Base-by-base conservation (phyloP, 2,888 invertebrate species). In the Taenaris catops region DNA sequence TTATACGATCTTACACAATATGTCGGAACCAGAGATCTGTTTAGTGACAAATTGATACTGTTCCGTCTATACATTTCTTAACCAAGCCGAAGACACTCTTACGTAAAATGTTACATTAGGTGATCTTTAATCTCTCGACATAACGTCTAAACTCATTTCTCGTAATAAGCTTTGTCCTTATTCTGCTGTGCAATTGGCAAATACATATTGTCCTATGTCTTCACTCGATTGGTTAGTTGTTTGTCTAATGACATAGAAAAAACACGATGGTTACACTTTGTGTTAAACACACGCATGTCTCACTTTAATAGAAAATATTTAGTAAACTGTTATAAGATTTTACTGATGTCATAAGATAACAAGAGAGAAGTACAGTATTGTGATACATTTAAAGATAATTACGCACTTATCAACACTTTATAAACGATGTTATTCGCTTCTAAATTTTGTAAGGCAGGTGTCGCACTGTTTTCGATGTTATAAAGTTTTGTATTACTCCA, bases 171-270 rank as follows among this genome's bases (percentile, higher is more conserved):
- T 26, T 8, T 36, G 45, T 60, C 55, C 57, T 61, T 46, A 58
- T 64, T 64, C 59, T 58, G 64, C 55, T 62, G 57, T 56, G 53
- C 64, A 62, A 63, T 46, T 62, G 51, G 53, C 63, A 63, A 66
- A 79, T 73, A 79, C 81, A 79, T 81, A 81, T 81, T 81, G 74
- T 72, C 70, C 55, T 66, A 70, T 62, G 63, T 72, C 68, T 69
- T 61, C 70, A 67, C 69, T 62, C 57, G n/a, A n/a, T n/a, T n/a
- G 58, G 66, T 61, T 64, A 49, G 53, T 43, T 46, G 51, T 50
- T 51, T 38, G 33, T 36, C 19, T 36, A 32, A 49, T 38, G 44
- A 51, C 38, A 43, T 35, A 43, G 46, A 49, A 38, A 19, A 39
- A 9, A 25, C 34, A 27, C 17, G 21, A 25, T 10, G 8, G 18